Evolutionary conservation across 1,140 invertebrate genomes (phyloP), one percentile per base, ranked within the genome.

Genomic region (Maconellicoccus hirsutus): DNA sequence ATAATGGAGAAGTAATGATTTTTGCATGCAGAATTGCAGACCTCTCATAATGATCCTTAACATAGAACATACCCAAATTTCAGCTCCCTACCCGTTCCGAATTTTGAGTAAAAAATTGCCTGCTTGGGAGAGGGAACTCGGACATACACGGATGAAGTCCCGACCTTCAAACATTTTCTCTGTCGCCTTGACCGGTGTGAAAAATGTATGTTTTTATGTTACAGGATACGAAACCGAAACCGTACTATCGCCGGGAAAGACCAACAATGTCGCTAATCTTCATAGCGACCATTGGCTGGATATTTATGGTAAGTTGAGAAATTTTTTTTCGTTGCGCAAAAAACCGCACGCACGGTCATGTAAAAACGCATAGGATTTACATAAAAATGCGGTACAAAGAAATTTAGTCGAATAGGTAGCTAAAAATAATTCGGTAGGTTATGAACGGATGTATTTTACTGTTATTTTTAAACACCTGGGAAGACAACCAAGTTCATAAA

Each of bases 291-390:
- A 66, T 66, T 3, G 25, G 61, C 16, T 66, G 61, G 61, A 66
- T 66, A 66, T 66, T 66, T 66, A 66, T 66, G 19, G 61, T 66
- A 26, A 66, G 61, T 66, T 23, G n/a, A n/a, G n/a, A n/a, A n/a
- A n/a, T n/a, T n/a, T n/a, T n/a, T 4, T 6, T 66, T 26, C 25
- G 25, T 12, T 33, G 29, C 12, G 29, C 29, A 59, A 4, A 19
- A 4, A 19, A 7, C 4, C 52, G 4, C 52, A 19, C 61, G 16
- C 14, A 10, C 2, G 25, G 22, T 23, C 3, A 23, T 66, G 25
- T n/a, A n/a, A 23, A 8, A 66, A 25, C 25, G 21, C 61, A 66
- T 66, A 8, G 6, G 16, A 66, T 66, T 66, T 23, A 25, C 61
- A 66, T 66, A 66, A 66, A 66, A 66, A 66, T 66, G 25, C 42